Evolutionary conservation across 2,888 invertebrate genomes (phyloP).

Genomic region (Heliconius sara): DNA sequence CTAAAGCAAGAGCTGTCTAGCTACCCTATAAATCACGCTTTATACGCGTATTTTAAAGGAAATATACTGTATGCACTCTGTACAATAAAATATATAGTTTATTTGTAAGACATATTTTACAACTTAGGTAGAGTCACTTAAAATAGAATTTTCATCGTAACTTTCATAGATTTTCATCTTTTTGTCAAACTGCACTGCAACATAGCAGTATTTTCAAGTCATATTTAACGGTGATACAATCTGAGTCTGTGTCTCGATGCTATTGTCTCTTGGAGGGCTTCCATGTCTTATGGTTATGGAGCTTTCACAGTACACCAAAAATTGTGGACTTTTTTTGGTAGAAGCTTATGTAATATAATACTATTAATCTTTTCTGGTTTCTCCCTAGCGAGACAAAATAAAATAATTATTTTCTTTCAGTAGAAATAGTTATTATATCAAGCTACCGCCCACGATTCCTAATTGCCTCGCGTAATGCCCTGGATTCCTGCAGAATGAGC

Average conservation of each 20-base stretch:
- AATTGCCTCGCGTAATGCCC: no score
- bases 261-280: slow-evolving; percentile 20
- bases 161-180: slow-evolving; percentile 28
- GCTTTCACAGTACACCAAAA: not conserved
- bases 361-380: not conserved
- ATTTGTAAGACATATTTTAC: not conserved
- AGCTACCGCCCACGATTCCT: no score
- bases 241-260: not conserved
- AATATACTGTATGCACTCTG: not conserved
- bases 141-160: slow-evolving; percentile 18
- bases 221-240: slow-evolving; percentile 23
- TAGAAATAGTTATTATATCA: no score
- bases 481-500: no score
- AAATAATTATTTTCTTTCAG: no score
- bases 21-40: no score
- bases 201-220: slow-evolving; percentile 12
- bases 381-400: no score
- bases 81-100: no score
- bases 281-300: slow-evolving; percentile 25
- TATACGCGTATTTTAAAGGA: not conserved
- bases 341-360: not conserved
- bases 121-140: not conserved
- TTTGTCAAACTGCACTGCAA: slow-evolving; percentile 25
- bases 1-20: no score
- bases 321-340: not conserved